Conservation (phyloP, 2,888 invertebrate species). For the Creontiades dilutus region DNA sequence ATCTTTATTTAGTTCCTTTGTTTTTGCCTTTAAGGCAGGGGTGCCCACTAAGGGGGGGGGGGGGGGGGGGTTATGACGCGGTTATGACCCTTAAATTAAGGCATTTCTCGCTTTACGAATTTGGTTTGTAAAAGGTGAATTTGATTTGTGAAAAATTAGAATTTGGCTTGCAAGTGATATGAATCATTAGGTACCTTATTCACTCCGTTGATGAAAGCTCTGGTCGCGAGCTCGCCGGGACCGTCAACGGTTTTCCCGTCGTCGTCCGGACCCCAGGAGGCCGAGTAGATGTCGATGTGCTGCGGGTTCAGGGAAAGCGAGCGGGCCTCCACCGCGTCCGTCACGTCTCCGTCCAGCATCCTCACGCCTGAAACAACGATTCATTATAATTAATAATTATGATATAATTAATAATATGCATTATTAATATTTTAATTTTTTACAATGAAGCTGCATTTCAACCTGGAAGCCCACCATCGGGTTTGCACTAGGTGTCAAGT, state of each 20-base stretch:
- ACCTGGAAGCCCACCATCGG: too few species aligned
- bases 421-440: too few species aligned
- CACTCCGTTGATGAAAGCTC: constrained; percentile 97
- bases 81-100: too few species aligned
- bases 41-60: too few species aligned
- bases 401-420: too few species aligned
- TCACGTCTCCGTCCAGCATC: constrained; percentile 98
- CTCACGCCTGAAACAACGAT: constrained; percentile 86
- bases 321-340: constrained; percentile 98
- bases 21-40: too few species aligned
- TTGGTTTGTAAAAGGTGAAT: background rate
- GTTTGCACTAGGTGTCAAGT: too few species aligned
- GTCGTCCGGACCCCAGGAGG: constrained; percentile 99
- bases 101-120: background rate
- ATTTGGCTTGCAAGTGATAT: background rate
- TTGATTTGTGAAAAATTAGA: background rate
- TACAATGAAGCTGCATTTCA: too few species aligned
- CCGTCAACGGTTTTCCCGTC: constrained; percentile 99
- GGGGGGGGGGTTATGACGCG: too few species aligned
- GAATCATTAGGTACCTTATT: constrained; percentile 84
- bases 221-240: constrained; percentile 95
- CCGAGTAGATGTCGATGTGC: constrained; percentile 98
- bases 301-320: constrained; percentile 96
- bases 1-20: too few species aligned
- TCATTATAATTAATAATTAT: too few species aligned